Evolutionary conservation across 2,113 vertebrate species (phyloP).

Genomic region (Mesoclemmys tuberculata): DNA sequence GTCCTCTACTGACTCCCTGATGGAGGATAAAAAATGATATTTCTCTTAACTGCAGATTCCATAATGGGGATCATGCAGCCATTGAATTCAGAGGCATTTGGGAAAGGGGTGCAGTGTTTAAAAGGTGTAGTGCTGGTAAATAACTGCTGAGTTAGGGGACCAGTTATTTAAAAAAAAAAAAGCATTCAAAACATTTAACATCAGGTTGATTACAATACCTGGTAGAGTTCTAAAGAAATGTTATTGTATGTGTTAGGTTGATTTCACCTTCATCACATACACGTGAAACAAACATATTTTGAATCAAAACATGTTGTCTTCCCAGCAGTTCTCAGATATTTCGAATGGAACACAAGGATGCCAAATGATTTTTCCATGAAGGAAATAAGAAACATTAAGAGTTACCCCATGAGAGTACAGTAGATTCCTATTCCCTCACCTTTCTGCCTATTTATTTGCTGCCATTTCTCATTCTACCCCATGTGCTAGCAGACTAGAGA

Average conservation of each 20-base stretch:
- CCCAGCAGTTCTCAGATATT: not conserved
- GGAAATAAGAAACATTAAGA: not conserved
- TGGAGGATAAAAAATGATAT: not conserved
- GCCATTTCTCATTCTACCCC: not conserved
- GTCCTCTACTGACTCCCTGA: not conserved
- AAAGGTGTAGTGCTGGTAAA: not conserved
- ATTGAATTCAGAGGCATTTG: not conserved
- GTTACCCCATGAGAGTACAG: not conserved
- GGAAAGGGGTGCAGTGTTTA: not conserved
- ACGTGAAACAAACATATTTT: not conserved
- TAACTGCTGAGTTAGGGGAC: not conserved
- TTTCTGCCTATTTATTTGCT: not conserved
- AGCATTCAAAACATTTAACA: not conserved
- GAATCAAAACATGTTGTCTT: constrained; percentile 2
- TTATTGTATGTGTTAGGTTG: not conserved
- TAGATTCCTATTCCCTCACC: not conserved
- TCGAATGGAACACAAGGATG: not conserved
- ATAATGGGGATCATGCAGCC: not conserved
- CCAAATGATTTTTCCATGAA: not conserved
- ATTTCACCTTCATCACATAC: not conserved
- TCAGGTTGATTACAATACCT: not conserved
- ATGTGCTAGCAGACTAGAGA: not conserved
- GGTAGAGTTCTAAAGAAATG: not conserved
- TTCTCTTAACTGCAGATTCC: not conserved
- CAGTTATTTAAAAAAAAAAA: not conserved